phyloP scores from a whole-genome alignment of 2,797 vertebrate species.

The Astyanax mexicanus region DNA sequence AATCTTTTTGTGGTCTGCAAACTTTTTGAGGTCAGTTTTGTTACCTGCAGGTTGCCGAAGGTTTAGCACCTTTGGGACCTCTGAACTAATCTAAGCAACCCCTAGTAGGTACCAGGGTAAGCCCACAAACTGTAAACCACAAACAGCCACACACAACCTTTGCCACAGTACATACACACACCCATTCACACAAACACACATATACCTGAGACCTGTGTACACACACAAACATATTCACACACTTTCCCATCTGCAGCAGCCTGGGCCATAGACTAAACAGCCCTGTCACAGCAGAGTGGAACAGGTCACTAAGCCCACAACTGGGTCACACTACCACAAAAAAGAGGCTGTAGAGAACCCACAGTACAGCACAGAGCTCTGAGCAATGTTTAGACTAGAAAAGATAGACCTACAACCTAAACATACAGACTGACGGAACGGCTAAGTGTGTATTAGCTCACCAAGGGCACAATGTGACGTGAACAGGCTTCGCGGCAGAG shows the following conservation, averaged over 20 bases:
- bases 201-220: neutral
- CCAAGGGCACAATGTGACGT: neutral
- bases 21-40: no score
- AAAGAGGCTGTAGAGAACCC: constrained; percentile 31
- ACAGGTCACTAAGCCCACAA: constrained; percentile 50
- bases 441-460: neutral
- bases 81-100: no score
- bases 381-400: constrained; percentile 31
- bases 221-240: constrained; percentile 9
- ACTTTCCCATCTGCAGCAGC: constrained; percentile 27
- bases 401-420: constrained; percentile 25
- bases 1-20: no score
- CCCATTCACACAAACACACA: neutral
- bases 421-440: neutral
- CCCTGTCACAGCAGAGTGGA: neutral
- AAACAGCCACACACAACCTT: constrained; percentile 13
- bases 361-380: neutral
- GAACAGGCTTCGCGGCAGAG: neutral
- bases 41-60: no score
- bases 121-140: no score
- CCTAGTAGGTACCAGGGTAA: no score
- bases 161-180: constrained; percentile 6
- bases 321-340: constrained; percentile 59
- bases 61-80: no score
- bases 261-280: constrained; percentile 53